Percentiles rank a stretch among this genome's conserved stretches.
These are phyloP conservation scores for Jordanella pulchra DNA, from an alignment of 2,797 vertebrate species.

Conservation along the genomic window DNA sequence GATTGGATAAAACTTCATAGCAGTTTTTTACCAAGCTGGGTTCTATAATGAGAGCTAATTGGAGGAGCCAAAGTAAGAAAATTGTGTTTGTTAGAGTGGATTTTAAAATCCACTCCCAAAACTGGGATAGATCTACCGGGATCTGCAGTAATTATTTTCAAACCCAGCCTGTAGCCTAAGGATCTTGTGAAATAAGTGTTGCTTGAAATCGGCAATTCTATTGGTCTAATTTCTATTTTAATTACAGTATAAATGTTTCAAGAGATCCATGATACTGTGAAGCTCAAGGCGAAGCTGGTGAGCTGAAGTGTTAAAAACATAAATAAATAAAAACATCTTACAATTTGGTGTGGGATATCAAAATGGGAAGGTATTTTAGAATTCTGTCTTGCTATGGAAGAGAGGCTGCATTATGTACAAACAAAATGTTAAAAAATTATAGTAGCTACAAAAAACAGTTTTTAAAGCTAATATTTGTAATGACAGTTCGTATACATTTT, in stretches of 20 bases:
- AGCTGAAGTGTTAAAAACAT: not conserved
- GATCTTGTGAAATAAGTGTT: not conserved
- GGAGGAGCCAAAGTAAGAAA: not conserved
- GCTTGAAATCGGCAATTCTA: not conserved
- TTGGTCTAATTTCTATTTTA: not conserved
- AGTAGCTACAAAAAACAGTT: not conserved
- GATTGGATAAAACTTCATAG: not conserved
- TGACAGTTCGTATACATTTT: not conserved
- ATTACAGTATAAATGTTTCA: not conserved
- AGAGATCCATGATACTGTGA: not conserved
- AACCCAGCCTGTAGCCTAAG: not conserved
- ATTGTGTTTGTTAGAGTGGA: not conserved
- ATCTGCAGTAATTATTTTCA: not conserved
- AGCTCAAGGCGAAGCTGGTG: not conserved
- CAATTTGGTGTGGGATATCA: not conserved
- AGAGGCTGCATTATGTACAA: not conserved
- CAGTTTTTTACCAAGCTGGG: not conserved
- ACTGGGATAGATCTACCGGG: not conserved
- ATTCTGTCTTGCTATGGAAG: not conserved
- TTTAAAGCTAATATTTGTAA: not conserved
- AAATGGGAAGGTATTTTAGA: not conserved
- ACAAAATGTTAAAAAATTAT: not conserved
- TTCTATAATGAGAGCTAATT: constrained; percentile 12
- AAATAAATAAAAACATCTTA: not conserved
- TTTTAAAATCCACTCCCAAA: not conserved